These are phyloP conservation scores for Cisticola juncidis DNA, from an alignment of 2,113 vertebrate species.

Conservation along the genomic window DNA sequence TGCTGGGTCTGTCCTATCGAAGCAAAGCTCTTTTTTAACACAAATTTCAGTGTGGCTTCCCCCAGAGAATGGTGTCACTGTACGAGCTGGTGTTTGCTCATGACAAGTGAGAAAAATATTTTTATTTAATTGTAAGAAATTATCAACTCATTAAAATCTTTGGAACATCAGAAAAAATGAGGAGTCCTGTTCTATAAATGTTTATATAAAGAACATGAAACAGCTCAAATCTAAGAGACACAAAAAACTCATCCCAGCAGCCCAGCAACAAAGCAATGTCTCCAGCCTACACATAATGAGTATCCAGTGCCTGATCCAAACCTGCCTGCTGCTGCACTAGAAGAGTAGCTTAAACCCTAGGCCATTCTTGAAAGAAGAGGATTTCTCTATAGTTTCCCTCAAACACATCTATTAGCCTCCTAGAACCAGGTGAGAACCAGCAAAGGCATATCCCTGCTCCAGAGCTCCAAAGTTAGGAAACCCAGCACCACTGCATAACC, in stretches of 20 bases:
- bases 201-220: not conserved
- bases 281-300: not conserved
- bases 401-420: not conserved
- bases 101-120: not conserved
- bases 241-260: not conserved
- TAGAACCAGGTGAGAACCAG: not conserved
- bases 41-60: not conserved
- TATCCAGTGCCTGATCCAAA: not conserved
- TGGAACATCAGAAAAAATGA: not conserved
- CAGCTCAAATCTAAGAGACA: not conserved
- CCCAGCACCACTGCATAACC: not conserved
- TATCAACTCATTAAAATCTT: not conserved
- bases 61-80: not conserved
- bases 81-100: fast-evolving
- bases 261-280: not conserved
- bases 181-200: not conserved
- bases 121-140: not conserved
- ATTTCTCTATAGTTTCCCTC: not conserved
- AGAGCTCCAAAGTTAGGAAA: not conserved
- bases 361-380: not conserved
- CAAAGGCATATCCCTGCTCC: not conserved
- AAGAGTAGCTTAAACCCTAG: not conserved
- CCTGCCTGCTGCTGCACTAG: not conserved
- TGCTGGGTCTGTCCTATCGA: not conserved
- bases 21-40: not conserved